These are phyloP conservation scores for Rhynchotus rufescens DNA, from an alignment of 2,797 vertebrate species.

Conservation along the genomic window DNA sequence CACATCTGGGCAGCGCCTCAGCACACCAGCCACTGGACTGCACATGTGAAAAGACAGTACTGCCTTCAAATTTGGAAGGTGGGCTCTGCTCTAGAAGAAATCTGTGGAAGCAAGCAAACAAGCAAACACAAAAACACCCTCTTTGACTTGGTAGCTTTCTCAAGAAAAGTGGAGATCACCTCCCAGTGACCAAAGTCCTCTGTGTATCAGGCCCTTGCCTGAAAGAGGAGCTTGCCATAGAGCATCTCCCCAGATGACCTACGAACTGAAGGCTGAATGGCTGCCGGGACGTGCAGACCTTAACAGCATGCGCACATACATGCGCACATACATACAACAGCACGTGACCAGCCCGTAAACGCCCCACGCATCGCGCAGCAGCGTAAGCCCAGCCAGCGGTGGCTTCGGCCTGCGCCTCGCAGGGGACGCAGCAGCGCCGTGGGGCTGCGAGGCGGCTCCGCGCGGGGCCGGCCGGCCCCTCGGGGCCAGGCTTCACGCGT, in stretches of 20 bases:
- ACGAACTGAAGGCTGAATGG: accelerated
- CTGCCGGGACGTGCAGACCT: accelerated
- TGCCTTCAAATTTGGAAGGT: not conserved
- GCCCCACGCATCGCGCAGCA: not conserved
- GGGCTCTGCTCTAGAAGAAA: not conserved
- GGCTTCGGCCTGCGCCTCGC: not conserved
- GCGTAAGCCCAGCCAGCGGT: accelerated
- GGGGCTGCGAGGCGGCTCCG: too few species aligned
- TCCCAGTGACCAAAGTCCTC: not conserved
- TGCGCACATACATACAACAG: too few species aligned
- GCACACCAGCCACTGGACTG: not conserved
- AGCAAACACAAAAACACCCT: too few species aligned
- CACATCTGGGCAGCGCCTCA: not conserved
- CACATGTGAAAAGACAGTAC: accelerated
- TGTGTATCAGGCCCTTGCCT: too few species aligned
- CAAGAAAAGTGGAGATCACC: not conserved
- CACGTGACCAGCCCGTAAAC: accelerated
- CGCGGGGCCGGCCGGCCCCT: too few species aligned
- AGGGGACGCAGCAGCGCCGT: too few species aligned
- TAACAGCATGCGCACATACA: accelerated
- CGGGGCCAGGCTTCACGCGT: too few species aligned
- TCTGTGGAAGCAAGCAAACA: not conserved
- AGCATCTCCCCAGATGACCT: not conserved
- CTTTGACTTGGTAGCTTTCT: not conserved
- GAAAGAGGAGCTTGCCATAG: not conserved